Evolutionary conservation across 2,888 invertebrate species (phyloP), one percentile per base, ranked within the genome.

Genomic region (Leptinotarsa peninsularis): DNA sequence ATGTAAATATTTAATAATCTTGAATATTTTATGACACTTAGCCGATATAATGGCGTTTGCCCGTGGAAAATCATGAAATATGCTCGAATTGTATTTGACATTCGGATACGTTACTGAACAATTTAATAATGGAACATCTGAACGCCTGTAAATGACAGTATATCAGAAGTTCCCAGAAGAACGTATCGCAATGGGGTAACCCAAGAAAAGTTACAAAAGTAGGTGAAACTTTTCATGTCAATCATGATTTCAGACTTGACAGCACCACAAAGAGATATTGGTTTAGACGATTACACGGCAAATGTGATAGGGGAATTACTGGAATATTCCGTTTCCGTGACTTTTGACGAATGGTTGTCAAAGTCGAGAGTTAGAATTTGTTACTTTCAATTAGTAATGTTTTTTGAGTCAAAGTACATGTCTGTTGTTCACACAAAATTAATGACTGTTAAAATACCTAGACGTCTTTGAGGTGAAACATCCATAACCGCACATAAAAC

Each of bases 41-140:
- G 50, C 56, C 66, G 52, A 49, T 49, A 27, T 66, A 66, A 71
- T 71, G 60, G 70, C 58, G 52, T 67, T 50, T 56, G 50, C 54
- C 21, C n/a, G 33, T 18, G 49, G 58, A 60, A 60, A 21, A 43
- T 71, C 60, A 71, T 71, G 70, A 56, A 56, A 56, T 60, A 49
- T 49, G 50, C 49, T 49, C 5, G 67, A 67, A 67, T 52, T 67
- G 23, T 43, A 71, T 71, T 60, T 66, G 66, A 27, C 63, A 50
- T 60, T 70, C 50, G 60, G 67, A 72, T 63, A 63, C 43, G 63
- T 63, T 33, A 63, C 63, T 63, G 63, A 63, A 72, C 72, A 77
- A 74, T 77, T 77, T 74, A 77, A 77, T 77, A 74, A 77, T 72
- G 74, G 72, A 72, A 68, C 72, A 72, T 75, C 66, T 56, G 72